Conservation (phyloP, 2,888 invertebrate species). For the Elgonia sp. region DNA sequence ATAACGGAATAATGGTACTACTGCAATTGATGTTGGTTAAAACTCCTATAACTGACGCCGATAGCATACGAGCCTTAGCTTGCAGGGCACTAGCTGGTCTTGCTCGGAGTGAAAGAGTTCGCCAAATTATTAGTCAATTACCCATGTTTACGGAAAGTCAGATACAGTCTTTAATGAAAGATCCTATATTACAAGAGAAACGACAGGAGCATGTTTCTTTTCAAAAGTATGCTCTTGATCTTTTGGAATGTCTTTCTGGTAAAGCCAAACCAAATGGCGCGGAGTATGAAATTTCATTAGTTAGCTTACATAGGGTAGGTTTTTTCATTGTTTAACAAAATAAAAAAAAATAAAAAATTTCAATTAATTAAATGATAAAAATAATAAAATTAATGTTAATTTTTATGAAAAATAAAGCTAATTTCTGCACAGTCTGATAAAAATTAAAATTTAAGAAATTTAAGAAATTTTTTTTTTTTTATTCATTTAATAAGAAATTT, state of each 20-base stretch:
- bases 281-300: conserved; percentile 95
- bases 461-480: too few species aligned
- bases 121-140: conserved; percentile 97
- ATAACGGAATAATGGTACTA: conserved; percentile 98
- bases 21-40: conserved; percentile 96
- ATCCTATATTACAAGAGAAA: conserved; percentile 98
- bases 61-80: conserved; percentile 96
- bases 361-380: too few species aligned
- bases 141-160: conserved; percentile 97
- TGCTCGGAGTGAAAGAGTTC: conserved; percentile 96
- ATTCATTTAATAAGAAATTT: too few species aligned
- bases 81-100: conserved; percentile 97
- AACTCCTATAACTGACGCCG: conserved; percentile 98
- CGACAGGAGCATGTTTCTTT: conserved; percentile 97
- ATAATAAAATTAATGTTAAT: background rate
- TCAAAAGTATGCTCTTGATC: conserved; percentile 96
- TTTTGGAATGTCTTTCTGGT: conserved; percentile 96
- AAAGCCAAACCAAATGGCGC: conserved; percentile 93
- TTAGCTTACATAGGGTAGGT: conserved; percentile 94
- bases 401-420: too few species aligned
- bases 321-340: too few species aligned
- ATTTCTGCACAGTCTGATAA: too few species aligned
- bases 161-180: conserved; percentile 97
- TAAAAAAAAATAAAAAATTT: too few species aligned
- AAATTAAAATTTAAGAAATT: too few species aligned